Evolutionary conservation across 2,888 invertebrate species (phyloP), one percentile per base, ranked within the genome.

Genomic region (Stenoptilia bipunctidactyla): DNA sequence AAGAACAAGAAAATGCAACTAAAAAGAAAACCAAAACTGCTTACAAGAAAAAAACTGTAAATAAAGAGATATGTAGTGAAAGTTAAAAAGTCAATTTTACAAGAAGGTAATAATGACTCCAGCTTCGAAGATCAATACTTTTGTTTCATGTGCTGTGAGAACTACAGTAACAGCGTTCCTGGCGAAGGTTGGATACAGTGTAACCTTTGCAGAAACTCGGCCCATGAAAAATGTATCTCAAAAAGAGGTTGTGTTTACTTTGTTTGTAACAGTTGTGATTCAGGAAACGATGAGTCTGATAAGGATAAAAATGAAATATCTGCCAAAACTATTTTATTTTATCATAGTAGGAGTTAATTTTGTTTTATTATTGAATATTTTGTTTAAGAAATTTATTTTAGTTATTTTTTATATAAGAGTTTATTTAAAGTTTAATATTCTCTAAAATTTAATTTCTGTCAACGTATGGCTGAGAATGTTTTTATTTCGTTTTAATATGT

Each of bases 111-210:
- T 30, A 30, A n/a, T 12, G 30, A 12, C 10, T 12, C 20, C n/a
- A 30, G 30, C 13, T 43, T 40, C 39, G 45, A 43, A 41, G 43
- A 43, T 39, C 46, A 47, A 33, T 47, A 37, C 33, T 48, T 35
- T 36, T 47, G 49, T 37, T 15, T 49, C 27, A 40, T 51, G 27
- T 49, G 49, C 41, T 8, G 46, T 34, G 37, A 38, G 38, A 27
- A 41, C 38, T 47, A 43, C 42, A 44, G 42, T 39, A 40, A 47
- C 36, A 50, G 48, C 42, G 46, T 40, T 44, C 39, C 43, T 27
- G 35, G 39, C 8, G 48, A 46, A 45, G 37, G 42, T 34, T 49
- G 46, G 47, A 42, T 47, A 15, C 43, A 48, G 43, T 48, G 45
- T 34, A 41, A 34, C 34, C n/a, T 8, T 36, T 48, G 46, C 36